Evolutionary conservation across 2,888 invertebrate species (phyloP).

Genomic region (Nephrotoma flavescens): DNA sequence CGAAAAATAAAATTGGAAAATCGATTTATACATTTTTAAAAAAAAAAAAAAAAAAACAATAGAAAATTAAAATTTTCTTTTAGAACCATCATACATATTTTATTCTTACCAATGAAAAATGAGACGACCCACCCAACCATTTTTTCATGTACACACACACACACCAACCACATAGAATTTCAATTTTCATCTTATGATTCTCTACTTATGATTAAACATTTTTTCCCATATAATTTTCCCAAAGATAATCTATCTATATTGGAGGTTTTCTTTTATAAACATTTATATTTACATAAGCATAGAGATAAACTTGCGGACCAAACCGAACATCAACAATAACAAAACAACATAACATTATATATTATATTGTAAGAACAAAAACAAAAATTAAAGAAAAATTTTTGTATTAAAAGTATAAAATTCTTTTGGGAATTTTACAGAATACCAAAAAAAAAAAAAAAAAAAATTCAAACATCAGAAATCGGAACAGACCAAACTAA

Average conservation of each 20-base stretch:
- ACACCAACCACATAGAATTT: background rate
- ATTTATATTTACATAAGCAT: background rate
- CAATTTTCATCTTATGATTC: background rate
- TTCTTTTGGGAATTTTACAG: background rate
- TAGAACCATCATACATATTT: background rate
- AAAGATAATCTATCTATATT: background rate
- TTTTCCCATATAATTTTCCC: background rate
- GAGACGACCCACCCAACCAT: background rate
- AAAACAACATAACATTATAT: background rate
- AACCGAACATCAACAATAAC: background rate
- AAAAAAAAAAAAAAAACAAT: background rate
- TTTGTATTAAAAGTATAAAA: background rate
- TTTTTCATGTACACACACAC: background rate
- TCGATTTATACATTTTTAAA: background rate
- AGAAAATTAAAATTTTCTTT: background rate
- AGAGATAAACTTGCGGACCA: background rate
- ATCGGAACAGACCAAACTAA: background rate
- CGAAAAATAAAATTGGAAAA: background rate
- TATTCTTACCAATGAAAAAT: background rate
- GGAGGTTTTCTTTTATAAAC: background rate
- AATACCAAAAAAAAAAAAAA: background rate
- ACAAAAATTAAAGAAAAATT: background rate
- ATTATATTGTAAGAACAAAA: background rate
- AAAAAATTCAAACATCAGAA: background rate
- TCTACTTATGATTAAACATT: background rate